Percentiles rank a stretch among this genome's conserved stretches.
These are phyloP conservation scores for Herpetotheres cachinnans DNA, from an alignment of 2,113 vertebrate species.

Conservation along the genomic window DNA sequence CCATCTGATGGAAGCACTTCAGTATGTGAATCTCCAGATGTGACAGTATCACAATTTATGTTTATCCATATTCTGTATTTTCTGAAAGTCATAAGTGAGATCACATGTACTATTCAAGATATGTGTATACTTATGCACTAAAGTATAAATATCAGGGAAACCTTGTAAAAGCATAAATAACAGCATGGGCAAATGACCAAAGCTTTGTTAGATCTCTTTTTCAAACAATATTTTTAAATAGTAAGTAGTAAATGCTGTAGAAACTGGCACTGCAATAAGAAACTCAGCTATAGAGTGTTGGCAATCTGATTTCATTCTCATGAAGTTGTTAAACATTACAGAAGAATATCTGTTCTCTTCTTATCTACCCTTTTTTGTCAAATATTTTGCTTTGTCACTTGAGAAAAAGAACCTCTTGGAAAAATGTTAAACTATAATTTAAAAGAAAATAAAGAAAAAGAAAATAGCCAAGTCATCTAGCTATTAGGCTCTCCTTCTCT, in stretches of 20 bases:
- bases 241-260: constrained; percentile 44
- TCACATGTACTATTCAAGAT: constrained; percentile 33
- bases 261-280: constrained; percentile 1
- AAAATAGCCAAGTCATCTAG: background rate
- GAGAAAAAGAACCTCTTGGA: background rate
- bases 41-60: background rate
- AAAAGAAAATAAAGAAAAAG: background rate
- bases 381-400: background rate
- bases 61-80: background rate
- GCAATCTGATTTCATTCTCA: background rate
- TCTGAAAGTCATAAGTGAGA: background rate
- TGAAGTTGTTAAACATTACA: background rate
- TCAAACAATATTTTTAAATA: constrained; percentile 46
- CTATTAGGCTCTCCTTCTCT: background rate
- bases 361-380: background rate
- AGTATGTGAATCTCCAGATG: background rate
- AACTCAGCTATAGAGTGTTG: background rate
- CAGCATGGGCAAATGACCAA: constrained; percentile 25
- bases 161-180: constrained; percentile 22
- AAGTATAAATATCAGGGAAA: constrained; percentile 28
- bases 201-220: constrained; percentile 10
- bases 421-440: background rate
- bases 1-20: background rate
- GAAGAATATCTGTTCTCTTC: background rate
- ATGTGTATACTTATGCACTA: background rate